Percentiles rank a stretch among this genome's conserved stretches.
Conservation (phyloP, 2,888 invertebrate species). For the Drosophila villosipedis region DNA sequence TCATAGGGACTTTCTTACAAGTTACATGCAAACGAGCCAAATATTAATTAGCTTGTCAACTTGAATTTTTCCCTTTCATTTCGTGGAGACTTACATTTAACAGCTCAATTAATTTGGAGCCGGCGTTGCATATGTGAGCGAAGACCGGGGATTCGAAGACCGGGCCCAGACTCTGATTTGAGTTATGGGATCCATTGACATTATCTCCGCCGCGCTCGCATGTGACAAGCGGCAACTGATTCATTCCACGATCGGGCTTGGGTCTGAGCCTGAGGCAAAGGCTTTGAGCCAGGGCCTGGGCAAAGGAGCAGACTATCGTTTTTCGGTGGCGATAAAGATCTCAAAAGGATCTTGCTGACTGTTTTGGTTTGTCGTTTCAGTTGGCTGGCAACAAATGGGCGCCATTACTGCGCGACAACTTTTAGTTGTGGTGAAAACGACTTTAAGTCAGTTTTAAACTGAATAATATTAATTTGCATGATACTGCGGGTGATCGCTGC, state of each 20-base stretch:
- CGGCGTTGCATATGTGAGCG: conserved; percentile 40
- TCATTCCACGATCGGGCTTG: conserved; percentile 56
- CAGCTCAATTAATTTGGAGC: conserved; percentile 78
- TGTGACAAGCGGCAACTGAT: conserved; percentile 78
- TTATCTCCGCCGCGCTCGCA: conserved; percentile 69
- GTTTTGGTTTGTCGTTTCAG: conserved; percentile 59
- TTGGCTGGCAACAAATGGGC: conserved; percentile 71
- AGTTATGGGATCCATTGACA: conserved; percentile 76
- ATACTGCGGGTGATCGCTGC: conserved; percentile 79
- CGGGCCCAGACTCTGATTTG: conserved; percentile 60
- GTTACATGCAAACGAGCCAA: conserved; percentile 71
- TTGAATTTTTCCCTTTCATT: conserved; percentile 82
- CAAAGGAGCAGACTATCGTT: conserved; percentile 64
- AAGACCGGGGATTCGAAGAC: conserved; percentile 22
- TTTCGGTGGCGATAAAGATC: conserved; percentile 82
- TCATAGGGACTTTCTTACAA: conserved; percentile 40
- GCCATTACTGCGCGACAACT: conserved; percentile 83
- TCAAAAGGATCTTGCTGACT: conserved; percentile 83
- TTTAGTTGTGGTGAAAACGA: conserved; percentile 84
- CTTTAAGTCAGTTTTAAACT: conserved; percentile 83
- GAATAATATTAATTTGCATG: conserved; percentile 83
- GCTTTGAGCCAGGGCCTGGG: conserved; percentile 4
- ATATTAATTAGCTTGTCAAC: conserved; percentile 82
- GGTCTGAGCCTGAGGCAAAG: not conserved
- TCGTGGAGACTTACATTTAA: conserved; percentile 78